Conservation (phyloP, 2,113 vertebrate species). For the Epinephelus fuscoguttatus region DNA sequence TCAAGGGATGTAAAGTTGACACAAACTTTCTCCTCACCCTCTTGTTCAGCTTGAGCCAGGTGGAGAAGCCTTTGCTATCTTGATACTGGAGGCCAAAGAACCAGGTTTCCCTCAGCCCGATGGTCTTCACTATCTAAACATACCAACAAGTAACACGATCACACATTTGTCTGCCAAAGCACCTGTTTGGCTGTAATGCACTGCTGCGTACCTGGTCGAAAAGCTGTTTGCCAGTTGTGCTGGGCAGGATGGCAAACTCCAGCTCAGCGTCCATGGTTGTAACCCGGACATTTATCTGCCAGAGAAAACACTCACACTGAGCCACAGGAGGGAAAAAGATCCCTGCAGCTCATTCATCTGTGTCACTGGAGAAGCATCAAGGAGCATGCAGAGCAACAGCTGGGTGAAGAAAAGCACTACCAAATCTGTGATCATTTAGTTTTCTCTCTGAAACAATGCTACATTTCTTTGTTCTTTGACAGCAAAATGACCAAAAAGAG, state of each 20-base stretch:
- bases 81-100: constrained; percentile 98
- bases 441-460: constrained; percentile 51
- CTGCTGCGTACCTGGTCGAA: constrained; percentile 91
- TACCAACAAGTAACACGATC: constrained; percentile 24
- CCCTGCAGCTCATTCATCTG: constrained; percentile 37
- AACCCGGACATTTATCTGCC: constrained; percentile 94
- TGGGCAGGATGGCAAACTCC: constrained; percentile 98
- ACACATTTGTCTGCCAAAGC: not conserved
- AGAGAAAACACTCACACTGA: constrained; percentile 58
- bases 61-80: constrained; percentile 96
- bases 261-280: constrained; percentile 98
- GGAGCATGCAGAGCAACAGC: constrained; percentile 38
- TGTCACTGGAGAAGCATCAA: constrained; percentile 47
- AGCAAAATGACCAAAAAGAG: constrained; percentile 74
- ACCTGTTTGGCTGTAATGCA: not conserved
- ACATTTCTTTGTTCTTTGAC: constrained; percentile 59
- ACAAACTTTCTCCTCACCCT: constrained; percentile 85
- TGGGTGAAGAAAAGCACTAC: constrained; percentile 30
- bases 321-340: constrained; percentile 30
- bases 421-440: constrained; percentile 30
- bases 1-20: not conserved
- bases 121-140: constrained; percentile 95
- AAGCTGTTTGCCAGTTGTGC: constrained; percentile 96
- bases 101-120: constrained; percentile 97
- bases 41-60: constrained; percentile 98